These are phyloP conservation scores for Oceanites oceanicus DNA, from an alignment of 2,113 vertebrate species.

Conservation along the genomic window DNA sequence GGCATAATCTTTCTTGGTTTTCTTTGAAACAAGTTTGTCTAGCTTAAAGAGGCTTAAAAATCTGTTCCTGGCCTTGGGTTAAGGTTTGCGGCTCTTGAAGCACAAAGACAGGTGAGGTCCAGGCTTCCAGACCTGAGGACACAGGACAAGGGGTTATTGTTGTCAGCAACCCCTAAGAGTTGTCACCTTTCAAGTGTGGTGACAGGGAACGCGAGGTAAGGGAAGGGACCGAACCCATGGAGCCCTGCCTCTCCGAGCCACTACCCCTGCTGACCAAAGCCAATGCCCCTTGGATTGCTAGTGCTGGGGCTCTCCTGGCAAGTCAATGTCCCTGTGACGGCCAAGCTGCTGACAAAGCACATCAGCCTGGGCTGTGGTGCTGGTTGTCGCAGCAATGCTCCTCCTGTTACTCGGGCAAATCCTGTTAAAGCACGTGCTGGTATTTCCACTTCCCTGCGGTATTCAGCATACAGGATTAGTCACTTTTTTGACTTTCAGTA, in stretches of 20 bases:
- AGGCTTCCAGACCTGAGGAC: background rate
- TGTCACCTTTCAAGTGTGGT: background rate
- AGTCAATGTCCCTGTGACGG: rapidly evolving
- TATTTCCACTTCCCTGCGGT: background rate
- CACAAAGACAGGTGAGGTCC: background rate
- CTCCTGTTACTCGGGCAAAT: background rate
- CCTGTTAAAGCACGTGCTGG: background rate
- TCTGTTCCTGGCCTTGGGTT: background rate
- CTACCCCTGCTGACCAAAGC: background rate
- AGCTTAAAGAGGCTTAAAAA: background rate
- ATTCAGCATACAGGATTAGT: background rate
- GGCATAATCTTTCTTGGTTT: background rate
- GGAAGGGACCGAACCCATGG: background rate
- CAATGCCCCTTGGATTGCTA: too few species aligned
- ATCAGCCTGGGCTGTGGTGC: too few species aligned
- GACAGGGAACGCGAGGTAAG: too few species aligned
- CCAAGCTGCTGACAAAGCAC: background rate
- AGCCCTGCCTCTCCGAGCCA: background rate
- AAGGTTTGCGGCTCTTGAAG: background rate
- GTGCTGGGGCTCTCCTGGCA: background rate
- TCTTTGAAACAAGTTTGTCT: background rate
- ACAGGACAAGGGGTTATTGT: background rate
- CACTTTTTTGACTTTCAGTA: background rate
- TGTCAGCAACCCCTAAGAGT: background rate
- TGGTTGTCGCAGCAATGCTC: background rate